These are phyloP conservation scores for Cathartes aura DNA, from an alignment of 2,113 vertebrate species.

Conservation along the genomic window DNA sequence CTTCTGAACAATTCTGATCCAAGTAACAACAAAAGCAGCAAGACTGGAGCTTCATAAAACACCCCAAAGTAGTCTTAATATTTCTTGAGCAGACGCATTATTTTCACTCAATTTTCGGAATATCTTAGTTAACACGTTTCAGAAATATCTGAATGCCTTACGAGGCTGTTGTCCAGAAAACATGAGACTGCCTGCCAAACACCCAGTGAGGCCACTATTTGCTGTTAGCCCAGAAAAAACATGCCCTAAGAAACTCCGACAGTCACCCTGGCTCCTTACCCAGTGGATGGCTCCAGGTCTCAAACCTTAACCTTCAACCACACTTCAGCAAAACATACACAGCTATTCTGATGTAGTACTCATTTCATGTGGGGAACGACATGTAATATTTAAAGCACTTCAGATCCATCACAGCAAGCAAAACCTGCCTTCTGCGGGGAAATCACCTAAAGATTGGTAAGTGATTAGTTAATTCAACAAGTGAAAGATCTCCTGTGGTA, in stretches of 20 bases:
- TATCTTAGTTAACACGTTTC: neutral
- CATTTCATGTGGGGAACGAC: fast-evolving
- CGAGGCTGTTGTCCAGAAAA: neutral
- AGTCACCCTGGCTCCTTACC: neutral
- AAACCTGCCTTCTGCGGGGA: neutral
- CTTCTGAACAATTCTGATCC: neutral
- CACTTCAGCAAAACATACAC: neutral
- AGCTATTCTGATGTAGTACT: neutral
- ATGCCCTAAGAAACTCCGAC: neutral
- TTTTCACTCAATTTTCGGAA: neutral
- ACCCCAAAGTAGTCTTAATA: neutral
- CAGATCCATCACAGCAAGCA: neutral
- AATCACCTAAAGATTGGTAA: neutral
- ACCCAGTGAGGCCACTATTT: neutral
- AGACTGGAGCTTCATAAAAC: neutral
- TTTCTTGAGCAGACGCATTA: neutral
- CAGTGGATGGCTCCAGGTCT: neutral
- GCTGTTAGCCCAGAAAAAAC: neutral
- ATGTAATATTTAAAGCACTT: neutral
- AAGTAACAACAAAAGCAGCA: neutral
- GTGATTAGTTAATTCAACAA: neutral
- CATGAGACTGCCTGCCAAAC: neutral
- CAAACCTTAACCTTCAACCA: neutral
- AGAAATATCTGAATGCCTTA: neutral
- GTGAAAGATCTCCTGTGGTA: neutral